phyloP scores from a whole-genome alignment of 2,113 vertebrate species.

The Boleophthalmus pectinirostris region DNA sequence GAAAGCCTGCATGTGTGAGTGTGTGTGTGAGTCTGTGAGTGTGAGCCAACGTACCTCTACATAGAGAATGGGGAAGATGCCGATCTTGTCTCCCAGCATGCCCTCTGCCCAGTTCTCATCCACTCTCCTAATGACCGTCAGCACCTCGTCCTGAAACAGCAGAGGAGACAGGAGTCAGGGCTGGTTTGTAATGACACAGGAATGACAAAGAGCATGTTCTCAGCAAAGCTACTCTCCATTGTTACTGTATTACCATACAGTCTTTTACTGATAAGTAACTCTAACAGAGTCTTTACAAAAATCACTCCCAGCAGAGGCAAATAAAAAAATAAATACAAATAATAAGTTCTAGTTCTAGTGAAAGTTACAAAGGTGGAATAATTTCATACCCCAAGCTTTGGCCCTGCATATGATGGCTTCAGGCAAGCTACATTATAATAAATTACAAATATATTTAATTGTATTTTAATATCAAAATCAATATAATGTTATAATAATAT shows the following conservation, averaged over 20 bases:
- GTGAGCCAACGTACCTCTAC: slow-evolving; percentile 86
- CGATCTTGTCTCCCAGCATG: slow-evolving; percentile 98
- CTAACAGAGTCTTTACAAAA: neutral
- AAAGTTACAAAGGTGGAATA: neutral
- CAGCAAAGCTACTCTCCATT: too few species aligned
- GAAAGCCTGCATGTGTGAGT: slow-evolving; percentile 4
- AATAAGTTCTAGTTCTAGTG: too few species aligned
- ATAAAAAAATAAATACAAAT: too few species aligned
- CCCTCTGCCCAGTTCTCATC: slow-evolving; percentile 99
- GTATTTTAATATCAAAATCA: too few species aligned
- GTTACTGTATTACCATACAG: neutral
- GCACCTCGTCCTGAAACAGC: slow-evolving; percentile 89
- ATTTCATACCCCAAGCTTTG: too few species aligned
- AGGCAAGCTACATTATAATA: neutral
- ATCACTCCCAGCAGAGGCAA: neutral
- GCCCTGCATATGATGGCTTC: neutral
- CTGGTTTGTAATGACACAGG: neutral
- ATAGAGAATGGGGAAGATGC: slow-evolving; percentile 96
- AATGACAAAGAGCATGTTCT: too few species aligned
- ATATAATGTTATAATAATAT: too few species aligned
- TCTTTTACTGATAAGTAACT: neutral
- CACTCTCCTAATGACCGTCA: slow-evolving; percentile 97
- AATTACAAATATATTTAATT: neutral
- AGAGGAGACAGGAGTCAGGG: slow-evolving; percentile 38
- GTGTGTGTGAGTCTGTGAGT: slow-evolving; percentile 6